Base-by-base conservation (phyloP, 2,797 vertebrate genomes). In the Mormyrops attenuatus region DNA sequence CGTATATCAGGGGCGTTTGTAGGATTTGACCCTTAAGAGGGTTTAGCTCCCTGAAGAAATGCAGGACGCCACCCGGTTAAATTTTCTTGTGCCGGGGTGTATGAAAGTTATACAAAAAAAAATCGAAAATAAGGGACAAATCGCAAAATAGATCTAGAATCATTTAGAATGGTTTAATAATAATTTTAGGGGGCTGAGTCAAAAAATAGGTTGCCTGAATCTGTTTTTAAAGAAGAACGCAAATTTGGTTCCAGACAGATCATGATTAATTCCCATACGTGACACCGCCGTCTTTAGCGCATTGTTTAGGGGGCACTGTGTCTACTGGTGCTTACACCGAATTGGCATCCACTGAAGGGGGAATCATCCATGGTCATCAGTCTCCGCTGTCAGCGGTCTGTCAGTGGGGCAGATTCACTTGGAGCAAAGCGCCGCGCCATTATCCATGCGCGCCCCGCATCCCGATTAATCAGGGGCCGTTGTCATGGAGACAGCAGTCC, bases 381-480 rank as follows among this genome's bases (percentile, higher is more conserved):
- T 87, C 69, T 73, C 34, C 26, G 66, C 50, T 77, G 60, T 77
- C 84, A 87, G 44, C 38, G 11, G 38, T 89, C 60, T 84, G 84
- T 82, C 53, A 52, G 88, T 52, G 8, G 60, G 53, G 49, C 84
- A 87, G 50, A 53, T 88, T 82, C 41, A 88, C 84, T 85, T 85
- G 52, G 90, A 88, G 50, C n/a, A 38, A 88, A 60, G 17, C 55
- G 50, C 50, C 26, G 11, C 38, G 57, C 60, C 84, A 73, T 89
- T 88, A 90, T 89, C 38, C 63, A 22, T 8, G 50, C 26, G 11
- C 55, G 22, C 22, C 69, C 26, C 85, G 69, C 77, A 87, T 41
- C 69, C 44, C 91, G 89, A 90, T 91, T 84, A 84, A 89, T 80
- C 73, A 52, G 60, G 47, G 49, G 22, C 38, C 60, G 69, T 89